Evolutionary conservation across 2,888 invertebrate genomes (phyloP), one percentile per base, ranked within the genome.

Genomic region (Auanema sp.): DNA sequence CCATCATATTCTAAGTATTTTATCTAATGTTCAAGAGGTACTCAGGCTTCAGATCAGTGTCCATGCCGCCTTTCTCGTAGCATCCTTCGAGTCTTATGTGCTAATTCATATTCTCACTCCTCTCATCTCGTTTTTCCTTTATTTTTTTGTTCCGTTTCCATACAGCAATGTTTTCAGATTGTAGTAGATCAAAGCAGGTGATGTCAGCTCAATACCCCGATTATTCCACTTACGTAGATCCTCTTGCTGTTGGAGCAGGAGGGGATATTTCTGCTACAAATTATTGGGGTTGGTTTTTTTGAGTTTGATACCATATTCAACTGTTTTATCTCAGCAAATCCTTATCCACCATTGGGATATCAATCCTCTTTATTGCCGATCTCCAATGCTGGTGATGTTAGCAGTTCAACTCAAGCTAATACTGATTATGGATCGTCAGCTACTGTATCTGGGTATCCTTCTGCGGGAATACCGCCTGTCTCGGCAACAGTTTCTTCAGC

Each of bases 271-370:
- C 16, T 21, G 43, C 50, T 12, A 55, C 54, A 44, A 60, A 54
- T 41, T 60, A 54, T 44, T 60, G 60, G 60, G 60, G 60, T 60
- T 42, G 14, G 59, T 50, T 51, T 6, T 16, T 49, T 24, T 25
- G 5, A 47, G 10, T 16, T 4, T 16, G 10, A 47, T 6, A 18
- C 10, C 5, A 6, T 1, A 47, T 6, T 16, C 16, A 18, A 6
- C 47, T 18, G 4, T 8, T 33, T 33, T 33, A 5, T 33, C 8
- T 16, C 44, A 60, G 60, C 60, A 16, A 49, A 55, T 25, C 18
- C 60, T n/a, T 60, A 60, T 40, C 47, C 43, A n/a, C 43, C 54
- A 23, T 21, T 60, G 33, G 47, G 60, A n/a, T 60, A 60, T 49
- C 60, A 43, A 49, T 55, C 60, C 2, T 42, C 42, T 23, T 23